A percentile compares a stretch with the other conserved stretches of the same genome.
phyloP scores from a whole-genome alignment of 2,797 vertebrate genomes.

The Austrolebias charrua region DNA sequence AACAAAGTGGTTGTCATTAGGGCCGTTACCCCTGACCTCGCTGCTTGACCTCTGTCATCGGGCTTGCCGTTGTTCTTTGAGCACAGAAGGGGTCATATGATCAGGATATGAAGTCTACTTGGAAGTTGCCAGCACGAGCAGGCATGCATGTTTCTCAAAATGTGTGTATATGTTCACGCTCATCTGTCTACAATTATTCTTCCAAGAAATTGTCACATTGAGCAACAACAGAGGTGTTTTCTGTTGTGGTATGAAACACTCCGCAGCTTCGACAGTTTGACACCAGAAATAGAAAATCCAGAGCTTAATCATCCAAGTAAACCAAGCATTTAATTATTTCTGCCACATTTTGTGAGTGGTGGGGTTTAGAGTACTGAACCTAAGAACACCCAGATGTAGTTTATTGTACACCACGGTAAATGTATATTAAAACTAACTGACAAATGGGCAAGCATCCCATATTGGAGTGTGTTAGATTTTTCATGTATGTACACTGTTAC shows the following conservation, averaged over 20 bases:
- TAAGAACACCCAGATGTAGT: neutral
- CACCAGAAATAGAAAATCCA: conserved; percentile 11
- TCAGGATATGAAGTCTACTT: conserved; percentile 9
- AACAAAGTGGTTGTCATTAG: conserved; percentile 11
- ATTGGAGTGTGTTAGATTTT: neutral
- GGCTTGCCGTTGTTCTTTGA: conserved; percentile 20
- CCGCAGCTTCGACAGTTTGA: neutral
- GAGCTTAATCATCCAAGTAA: conserved; percentile 6
- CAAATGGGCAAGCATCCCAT: too few species aligned
- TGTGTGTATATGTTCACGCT: conserved; percentile 8
- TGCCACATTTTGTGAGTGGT: neutral
- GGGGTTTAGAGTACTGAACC: neutral
- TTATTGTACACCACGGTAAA: neutral
- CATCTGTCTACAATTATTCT: conserved; percentile 21
- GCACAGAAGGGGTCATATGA: conserved; percentile 29
- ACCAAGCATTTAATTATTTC: neutral
- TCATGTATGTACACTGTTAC: neutral
- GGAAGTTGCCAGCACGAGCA: neutral
- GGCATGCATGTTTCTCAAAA: neutral
- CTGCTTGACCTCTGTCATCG: conserved; percentile 18
- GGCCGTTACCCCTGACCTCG: conserved; percentile 18
- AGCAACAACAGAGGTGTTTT: neutral
- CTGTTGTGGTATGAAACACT: neutral
- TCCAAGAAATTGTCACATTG: conserved; percentile 4
- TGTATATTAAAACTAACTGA: too few species aligned